phyloP scores from a whole-genome alignment of 2,113 vertebrate genomes.

The Arvicanthis niloticus region DNA sequence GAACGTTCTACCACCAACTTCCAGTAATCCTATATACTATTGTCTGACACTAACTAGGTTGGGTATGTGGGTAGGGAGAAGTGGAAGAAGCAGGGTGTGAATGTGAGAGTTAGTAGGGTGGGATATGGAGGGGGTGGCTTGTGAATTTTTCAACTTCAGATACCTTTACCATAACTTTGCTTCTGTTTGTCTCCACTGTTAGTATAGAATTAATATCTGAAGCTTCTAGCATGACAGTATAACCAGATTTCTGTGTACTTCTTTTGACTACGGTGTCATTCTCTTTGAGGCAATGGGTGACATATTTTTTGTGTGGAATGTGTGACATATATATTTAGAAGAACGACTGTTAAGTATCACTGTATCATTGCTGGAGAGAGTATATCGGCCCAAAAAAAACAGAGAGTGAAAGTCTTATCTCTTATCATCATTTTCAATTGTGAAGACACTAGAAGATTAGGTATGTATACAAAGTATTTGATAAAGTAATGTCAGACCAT shows the following conservation, averaged over 20 bases:
- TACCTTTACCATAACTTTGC: fast-evolving
- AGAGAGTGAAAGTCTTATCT: neutral
- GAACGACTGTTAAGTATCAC: neutral
- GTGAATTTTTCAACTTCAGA: neutral
- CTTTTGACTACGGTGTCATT: neutral
- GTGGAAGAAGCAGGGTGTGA: neutral
- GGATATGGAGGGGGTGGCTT: neutral
- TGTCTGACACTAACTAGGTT: neutral
- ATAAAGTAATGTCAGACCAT: neutral
- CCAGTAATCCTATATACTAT: neutral
- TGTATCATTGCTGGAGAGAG: neutral
- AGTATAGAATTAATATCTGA: neutral
- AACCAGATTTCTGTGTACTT: neutral
- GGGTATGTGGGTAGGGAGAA: neutral
- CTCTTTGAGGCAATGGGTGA: neutral
- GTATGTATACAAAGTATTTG: neutral
- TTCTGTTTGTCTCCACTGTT: neutral
- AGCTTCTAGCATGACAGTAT: neutral
- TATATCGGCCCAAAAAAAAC: neutral
- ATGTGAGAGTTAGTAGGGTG: neutral
- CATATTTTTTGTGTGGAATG: neutral
- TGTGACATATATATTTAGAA: neutral
- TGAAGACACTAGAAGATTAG: neutral
- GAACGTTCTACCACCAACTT: neutral
- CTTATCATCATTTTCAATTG: neutral